Conservation (phyloP, 2,888 invertebrate genomes). For the Drosophila buzzatii region DNA sequence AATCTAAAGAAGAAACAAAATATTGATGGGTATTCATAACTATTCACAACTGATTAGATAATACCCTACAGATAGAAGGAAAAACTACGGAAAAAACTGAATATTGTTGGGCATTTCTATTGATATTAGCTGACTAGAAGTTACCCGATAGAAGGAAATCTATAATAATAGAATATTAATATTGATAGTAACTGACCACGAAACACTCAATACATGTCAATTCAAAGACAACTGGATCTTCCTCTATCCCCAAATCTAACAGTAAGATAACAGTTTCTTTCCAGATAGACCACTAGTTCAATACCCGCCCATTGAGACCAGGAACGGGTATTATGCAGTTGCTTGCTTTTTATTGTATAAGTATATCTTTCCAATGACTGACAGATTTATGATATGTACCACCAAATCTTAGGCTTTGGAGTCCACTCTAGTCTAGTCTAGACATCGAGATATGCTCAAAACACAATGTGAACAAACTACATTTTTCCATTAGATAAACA, state of each 20-base stretch:
- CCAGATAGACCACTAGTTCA: too few relatives aligned
- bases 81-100: background rate
- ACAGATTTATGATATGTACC: background rate
- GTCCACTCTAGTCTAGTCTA: too few relatives aligned
- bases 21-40: background rate
- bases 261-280: too few relatives aligned
- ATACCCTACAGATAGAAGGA: background rate
- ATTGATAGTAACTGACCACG: background rate
- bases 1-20: background rate
- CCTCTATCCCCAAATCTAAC: too few relatives aligned
- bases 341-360: background rate
- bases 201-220: background rate
- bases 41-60: background rate
- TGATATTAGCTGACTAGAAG: background rate
- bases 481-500: background rate
- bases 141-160: background rate
- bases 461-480: background rate
- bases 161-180: too few relatives aligned
- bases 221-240: too few relatives aligned
- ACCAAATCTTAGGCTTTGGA: background rate
- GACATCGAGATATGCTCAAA: background rate
- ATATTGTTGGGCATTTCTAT: background rate
- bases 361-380: background rate
- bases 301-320: too few relatives aligned
- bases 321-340: background rate